Base-by-base conservation (phyloP, 2,888 invertebrate species). In the Ashinkailepas kermadecensis region DNA sequence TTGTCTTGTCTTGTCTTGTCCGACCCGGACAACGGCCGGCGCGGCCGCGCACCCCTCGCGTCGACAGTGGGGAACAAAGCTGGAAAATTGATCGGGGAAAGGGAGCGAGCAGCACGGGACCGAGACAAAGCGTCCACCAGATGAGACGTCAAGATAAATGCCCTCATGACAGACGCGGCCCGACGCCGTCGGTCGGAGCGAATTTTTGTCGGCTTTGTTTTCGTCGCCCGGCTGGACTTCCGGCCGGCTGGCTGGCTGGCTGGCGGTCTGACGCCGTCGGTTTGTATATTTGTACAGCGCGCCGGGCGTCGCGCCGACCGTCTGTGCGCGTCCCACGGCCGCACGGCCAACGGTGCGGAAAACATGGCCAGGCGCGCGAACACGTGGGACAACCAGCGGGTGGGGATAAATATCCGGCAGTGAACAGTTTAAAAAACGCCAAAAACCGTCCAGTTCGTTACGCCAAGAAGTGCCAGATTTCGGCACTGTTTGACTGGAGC, bases 1-100 rank as follows among this genome's bases (percentile, higher is more conserved):
- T 81, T 81, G 81, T 56, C 25, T 70, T 59, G 78, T 79, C 74
- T n/a, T n/a, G n/a, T n/a, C n/a, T n/a, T 78, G 23, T 39, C 58
- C 23, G n/a, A 39, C 59, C 64, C 79, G 56, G 21, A 39, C 39
- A 39, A 39, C 39, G 39, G 39, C 39, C 39, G 39, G 39, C 39
- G 39, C 39, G 1, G 39, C 39, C 39, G 39, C 2, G 39, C 39
- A 39, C 39, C 39, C 70, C 56, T 57, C 21, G 18, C 59, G 59
- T 23, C 57, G 70, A 70, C 70, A 70, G 70, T 39, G 7, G 39
- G 11, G 70, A 70, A 70, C 70, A 70, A 70, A 70, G 70, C 39
- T 70, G 70, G 70, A 70, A 70, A 70, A 70, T 39, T 70, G 70
- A 70, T 70, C 70, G 39, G 62, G 70, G 4, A 9, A 39, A 70